These are phyloP conservation scores for Drosophila lutescens DNA, from an alignment of 2,888 invertebrate species.

Conservation along the genomic window DNA sequence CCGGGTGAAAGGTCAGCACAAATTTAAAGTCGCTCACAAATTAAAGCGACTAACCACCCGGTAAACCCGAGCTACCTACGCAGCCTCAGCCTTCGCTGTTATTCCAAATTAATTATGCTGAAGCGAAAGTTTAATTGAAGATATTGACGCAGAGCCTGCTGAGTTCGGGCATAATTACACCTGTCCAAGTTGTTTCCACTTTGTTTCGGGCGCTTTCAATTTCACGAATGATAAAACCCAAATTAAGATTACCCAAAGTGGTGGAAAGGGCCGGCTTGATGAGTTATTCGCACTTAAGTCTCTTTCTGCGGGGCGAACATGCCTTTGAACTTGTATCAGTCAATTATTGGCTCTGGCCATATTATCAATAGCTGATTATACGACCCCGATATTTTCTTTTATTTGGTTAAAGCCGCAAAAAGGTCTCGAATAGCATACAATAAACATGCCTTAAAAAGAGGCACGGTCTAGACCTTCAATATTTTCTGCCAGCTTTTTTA, in stretches of 20 bases:
- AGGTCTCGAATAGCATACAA: constrained; percentile 52
- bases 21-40: constrained; percentile 49
- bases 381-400: constrained; percentile 26
- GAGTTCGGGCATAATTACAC: constrained; percentile 65
- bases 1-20: constrained; percentile 32
- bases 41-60: constrained; percentile 18
- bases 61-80: not conserved
- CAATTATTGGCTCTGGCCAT: constrained; percentile 46
- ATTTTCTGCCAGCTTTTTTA: not conserved
- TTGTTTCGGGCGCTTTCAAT: constrained; percentile 58
- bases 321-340: constrained; percentile 31
- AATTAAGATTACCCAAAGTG: constrained; percentile 54
- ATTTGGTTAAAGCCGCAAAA: constrained; percentile 61
- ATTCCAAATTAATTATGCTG: constrained; percentile 66
- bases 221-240: constrained; percentile 76
- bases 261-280: constrained; percentile 6
- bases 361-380: constrained; percentile 68
- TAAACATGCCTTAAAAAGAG: constrained; percentile 35
- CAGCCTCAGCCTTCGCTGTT: constrained; percentile 14
- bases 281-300: constrained; percentile 21
- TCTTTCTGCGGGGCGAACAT: constrained; percentile 31
- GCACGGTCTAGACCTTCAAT: constrained; percentile 14
- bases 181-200: constrained; percentile 65
- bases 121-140: constrained; percentile 77
- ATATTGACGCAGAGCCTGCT: constrained; percentile 40